Evolutionary conservation across 1,140 invertebrate genomes (phyloP), one percentile per base, ranked within the genome.

Genomic region (Heterodera carotae): DNA sequence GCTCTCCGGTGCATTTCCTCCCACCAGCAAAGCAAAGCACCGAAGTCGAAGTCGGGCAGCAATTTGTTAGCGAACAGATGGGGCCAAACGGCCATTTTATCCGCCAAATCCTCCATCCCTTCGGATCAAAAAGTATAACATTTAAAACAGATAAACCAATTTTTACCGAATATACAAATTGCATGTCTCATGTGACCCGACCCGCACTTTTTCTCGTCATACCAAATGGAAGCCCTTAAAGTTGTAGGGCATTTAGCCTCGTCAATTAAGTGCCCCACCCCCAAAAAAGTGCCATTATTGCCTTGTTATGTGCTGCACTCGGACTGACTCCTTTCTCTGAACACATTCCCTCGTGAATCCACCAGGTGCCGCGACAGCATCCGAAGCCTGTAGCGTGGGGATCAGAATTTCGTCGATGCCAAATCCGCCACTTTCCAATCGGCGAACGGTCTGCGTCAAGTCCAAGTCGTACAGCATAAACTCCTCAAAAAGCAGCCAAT

Each of bases 51-150:
- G 1, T 78, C 60, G 3, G 76, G 76, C 29, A 36, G 10, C 31
- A 78, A 39, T 56, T 78, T 78, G 43, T 78, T 78, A 22, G 64
- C 53, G 25, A 77, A 78, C 33, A 78, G 25, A 48, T 78, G 31
- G 12, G 48, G 75, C 39, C 27, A 79, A 22, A 33, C 15, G 4
- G 34, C 36, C 31, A 76, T 27, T 29, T 33, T 68, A 33, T 39
- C 56, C 59, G 31, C 64, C 22, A 73, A 60, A 18, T 59, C 56
- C 31, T 62, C n/a, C 34, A 73, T 18, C 10, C 48, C 48, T 56
- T 56, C 6, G 43, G 62, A 36, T 8, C 2, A 31, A 31, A 31
- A n/a, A n/a, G n/a, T n/a, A n/a, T 68, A 15, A 15, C 15, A 56
- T 56, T 56, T 22, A 56, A 15, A 56, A 56, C 15, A 43, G 39